Percentiles rank a stretch among this genome's conserved stretches.
Conservation (phyloP, 30 jellyfish, hydroid and myxozoan species). For the Hydractinia symbiolongicarpus region DNA sequence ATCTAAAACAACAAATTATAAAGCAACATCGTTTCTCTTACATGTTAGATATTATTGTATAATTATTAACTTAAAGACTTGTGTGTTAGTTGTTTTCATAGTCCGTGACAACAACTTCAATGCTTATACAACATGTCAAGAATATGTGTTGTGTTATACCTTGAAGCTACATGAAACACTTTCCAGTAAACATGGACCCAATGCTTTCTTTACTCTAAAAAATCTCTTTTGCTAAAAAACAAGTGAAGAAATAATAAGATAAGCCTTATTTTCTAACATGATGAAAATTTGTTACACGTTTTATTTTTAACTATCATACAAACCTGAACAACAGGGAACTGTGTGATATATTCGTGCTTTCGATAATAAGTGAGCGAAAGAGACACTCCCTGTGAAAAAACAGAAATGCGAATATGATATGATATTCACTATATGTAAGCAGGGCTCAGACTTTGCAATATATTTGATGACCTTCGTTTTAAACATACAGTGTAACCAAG, state of each 20-base stretch:
- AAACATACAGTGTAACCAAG: too few species aligned
- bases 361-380: not conserved
- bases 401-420: too few species aligned
- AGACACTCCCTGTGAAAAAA: not conserved
- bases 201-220: not conserved
- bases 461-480: too few species aligned
- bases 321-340: constrained; percentile 13
- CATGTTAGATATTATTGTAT: too few species aligned
- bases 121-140: too few species aligned
- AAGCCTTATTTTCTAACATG: not conserved
- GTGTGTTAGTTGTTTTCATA: too few species aligned
- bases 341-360: not conserved
- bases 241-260: not conserved
- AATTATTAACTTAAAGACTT: too few species aligned
- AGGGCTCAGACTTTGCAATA: too few species aligned
- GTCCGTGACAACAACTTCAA: too few species aligned
- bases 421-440: too few species aligned
- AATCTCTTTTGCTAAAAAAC: constrained; percentile 3
- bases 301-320: not conserved
- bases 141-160: not conserved
- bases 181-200: not conserved
- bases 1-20: too few species aligned
- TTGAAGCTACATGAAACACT: not conserved
- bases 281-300: not conserved
- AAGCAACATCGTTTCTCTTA: too few species aligned